Evolutionary conservation across 2,113 vertebrate species (phyloP).

Genomic region (Lophotis ruficrista): DNA sequence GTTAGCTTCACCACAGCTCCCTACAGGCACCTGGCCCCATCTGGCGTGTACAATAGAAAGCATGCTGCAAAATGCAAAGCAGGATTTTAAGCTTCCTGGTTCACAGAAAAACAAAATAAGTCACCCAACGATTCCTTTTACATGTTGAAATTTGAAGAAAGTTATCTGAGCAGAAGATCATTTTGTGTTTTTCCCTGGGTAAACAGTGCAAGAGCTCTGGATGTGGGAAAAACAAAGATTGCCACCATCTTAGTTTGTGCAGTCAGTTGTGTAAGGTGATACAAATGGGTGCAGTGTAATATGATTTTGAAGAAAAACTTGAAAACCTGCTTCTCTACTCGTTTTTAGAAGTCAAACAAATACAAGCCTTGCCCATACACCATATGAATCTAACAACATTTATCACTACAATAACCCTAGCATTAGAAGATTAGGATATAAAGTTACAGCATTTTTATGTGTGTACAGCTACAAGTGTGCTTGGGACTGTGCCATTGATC

Average conservation of each 20-base stretch:
- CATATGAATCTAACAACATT: no score
- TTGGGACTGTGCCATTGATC: neutral
- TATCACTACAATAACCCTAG: neutral
- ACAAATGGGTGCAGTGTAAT: neutral
- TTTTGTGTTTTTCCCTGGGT: neutral
- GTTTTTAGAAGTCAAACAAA: neutral
- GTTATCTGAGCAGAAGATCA: neutral
- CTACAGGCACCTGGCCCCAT: neutral
- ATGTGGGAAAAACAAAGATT: rapidly evolving
- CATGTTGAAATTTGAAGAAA: neutral
- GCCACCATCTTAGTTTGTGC: neutral
- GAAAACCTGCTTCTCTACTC: neutral
- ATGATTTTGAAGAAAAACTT: neutral
- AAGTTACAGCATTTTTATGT: neutral
- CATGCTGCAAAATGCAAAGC: neutral
- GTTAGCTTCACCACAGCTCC: neutral
- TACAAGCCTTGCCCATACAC: neutral
- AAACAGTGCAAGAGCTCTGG: neutral
- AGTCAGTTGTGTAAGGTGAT: neutral
- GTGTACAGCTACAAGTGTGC: rapidly evolving
- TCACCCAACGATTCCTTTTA: neutral
- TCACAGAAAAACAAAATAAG: neutral
- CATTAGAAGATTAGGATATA: neutral
- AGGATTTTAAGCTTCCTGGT: neutral
- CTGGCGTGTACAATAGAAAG: neutral